Percentiles rank a stretch among this genome's conserved stretches.
These are phyloP conservation scores for Maniola jurtina DNA, from an alignment of 1,140 invertebrate genomes.

Conservation along the genomic window DNA sequence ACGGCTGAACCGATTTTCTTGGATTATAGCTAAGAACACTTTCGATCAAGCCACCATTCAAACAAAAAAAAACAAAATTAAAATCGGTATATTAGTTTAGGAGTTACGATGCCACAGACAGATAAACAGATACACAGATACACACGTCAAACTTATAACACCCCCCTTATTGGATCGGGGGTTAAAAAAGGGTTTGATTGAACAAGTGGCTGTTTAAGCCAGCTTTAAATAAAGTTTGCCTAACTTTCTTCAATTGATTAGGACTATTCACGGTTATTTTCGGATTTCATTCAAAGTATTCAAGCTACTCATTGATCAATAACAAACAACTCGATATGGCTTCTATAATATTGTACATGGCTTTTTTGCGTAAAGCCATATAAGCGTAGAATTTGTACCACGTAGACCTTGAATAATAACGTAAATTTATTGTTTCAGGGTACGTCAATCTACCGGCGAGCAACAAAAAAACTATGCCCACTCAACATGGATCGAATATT, in stretches of 20 bases:
- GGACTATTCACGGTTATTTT: not conserved
- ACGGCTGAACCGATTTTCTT: too few species aligned
- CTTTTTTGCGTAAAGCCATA: not conserved
- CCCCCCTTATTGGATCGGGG: too few species aligned
- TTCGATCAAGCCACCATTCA: too few species aligned
- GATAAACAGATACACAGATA: too few species aligned
- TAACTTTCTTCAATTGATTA: not conserved
- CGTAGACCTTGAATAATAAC: not conserved
- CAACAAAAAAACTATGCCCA: slow-evolving; percentile 50
- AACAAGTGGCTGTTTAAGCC: too few species aligned
- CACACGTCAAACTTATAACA: too few species aligned
- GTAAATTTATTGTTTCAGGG: slow-evolving; percentile 53
- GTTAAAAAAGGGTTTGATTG: too few species aligned
- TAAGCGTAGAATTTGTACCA: not conserved
- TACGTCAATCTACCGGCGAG: slow-evolving; percentile 31
- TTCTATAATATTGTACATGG: not conserved
- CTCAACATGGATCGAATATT: slow-evolving; percentile 58
- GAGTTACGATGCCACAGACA: too few species aligned
- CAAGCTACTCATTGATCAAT: not conserved
- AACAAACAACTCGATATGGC: not conserved
- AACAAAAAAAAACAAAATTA: too few species aligned
- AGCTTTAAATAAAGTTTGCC: not conserved
- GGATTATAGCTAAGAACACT: too few species aligned
- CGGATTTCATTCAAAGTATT: not conserved
- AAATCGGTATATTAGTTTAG: too few species aligned